phyloP scores from a whole-genome alignment of 2,113 vertebrate genomes.

The Erythrocercus mccallii region DNA sequence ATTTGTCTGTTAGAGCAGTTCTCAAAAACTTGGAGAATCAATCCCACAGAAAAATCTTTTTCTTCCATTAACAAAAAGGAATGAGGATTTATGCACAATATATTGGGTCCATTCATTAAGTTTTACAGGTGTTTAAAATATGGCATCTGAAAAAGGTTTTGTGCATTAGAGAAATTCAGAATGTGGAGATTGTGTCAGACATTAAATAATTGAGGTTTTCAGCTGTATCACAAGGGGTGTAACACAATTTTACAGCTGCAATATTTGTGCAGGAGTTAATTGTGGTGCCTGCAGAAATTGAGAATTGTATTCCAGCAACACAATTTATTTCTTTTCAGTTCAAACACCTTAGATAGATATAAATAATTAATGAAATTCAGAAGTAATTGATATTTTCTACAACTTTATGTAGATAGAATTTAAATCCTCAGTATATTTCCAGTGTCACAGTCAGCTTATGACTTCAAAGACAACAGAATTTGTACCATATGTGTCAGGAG shows the following conservation, averaged over 20 bases:
- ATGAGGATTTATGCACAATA: not conserved
- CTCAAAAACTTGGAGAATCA: not conserved
- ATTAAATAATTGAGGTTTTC: not conserved
- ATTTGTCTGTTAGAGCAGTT: not conserved
- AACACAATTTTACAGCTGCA: not conserved
- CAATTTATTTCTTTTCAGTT: not conserved
- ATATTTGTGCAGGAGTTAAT: not conserved
- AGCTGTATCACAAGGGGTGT: not conserved
- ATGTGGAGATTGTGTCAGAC: not conserved
- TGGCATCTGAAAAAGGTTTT: not conserved
- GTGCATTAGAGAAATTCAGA: not conserved
- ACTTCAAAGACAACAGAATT: slow-evolving; percentile 11
- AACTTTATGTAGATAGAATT: not conserved
- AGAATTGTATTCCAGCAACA: not conserved
- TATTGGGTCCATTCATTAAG: not conserved
- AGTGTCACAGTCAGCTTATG: not conserved
- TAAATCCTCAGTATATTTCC: not conserved
- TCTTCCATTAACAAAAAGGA: not conserved
- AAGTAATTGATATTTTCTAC: not conserved
- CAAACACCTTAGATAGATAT: not conserved
- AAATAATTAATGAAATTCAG: not conserved
- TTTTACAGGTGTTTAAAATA: not conserved
- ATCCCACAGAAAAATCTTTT: not conserved
- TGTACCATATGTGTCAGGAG: not conserved
- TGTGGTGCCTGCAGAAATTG: not conserved